These are phyloP conservation scores for Triplophysa siluroides DNA, from an alignment of 2,113 vertebrate species.

Conservation along the genomic window DNA sequence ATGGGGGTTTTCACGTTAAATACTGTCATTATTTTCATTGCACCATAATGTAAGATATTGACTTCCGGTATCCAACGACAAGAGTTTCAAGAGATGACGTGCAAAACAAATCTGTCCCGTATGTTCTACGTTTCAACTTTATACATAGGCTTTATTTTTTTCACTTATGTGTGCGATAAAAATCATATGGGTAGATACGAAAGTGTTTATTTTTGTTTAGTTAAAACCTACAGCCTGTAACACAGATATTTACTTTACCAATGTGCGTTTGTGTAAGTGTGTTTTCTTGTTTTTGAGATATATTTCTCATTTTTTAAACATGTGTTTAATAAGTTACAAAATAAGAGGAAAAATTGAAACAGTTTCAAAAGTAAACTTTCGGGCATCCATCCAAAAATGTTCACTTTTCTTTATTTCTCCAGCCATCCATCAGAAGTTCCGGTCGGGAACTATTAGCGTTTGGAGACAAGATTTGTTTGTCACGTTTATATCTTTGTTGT, in stretches of 20 bases:
- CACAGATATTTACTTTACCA: no score
- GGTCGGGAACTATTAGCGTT: not conserved
- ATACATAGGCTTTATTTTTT: not conserved
- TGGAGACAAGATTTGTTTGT: conserved; percentile 36
- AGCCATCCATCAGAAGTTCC: conserved; percentile 13
- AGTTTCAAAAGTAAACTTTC: conserved; percentile 34
- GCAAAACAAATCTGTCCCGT: not conserved
- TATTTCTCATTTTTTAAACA: no score
- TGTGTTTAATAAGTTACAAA: no score
- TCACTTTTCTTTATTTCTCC: conserved; percentile 24
- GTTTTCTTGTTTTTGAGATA: no score
- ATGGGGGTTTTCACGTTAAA: not conserved
- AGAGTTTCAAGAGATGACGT: not conserved
- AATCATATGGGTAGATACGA: no score
- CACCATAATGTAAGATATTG: not conserved
- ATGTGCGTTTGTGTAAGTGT: no score
- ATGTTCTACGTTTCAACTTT: not conserved
- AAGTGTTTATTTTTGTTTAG: no score
- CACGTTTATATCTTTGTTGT: conserved; percentile 26
- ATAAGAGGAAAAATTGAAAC: not conserved
- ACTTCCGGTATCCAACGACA: not conserved
- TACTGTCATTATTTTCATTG: conserved; percentile 19
- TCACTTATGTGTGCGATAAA: not conserved
- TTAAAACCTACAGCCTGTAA: no score
- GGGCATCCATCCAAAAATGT: conserved; percentile 17